These are phyloP conservation scores for Heliangelus exortis DNA, from an alignment of 2,797 vertebrate species.

Conservation along the genomic window DNA sequence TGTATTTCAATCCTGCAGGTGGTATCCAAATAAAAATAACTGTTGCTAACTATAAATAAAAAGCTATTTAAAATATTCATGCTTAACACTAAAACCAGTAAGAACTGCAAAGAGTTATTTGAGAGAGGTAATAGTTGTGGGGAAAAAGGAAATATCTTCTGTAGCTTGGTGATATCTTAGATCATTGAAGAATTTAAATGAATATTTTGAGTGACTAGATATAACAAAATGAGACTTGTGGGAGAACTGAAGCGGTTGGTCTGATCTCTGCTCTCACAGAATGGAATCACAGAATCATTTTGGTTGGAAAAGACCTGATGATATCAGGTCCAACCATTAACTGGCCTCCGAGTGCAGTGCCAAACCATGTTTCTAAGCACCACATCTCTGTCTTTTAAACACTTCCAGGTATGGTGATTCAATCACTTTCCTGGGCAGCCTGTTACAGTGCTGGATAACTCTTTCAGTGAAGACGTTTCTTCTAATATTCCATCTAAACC, in stretches of 20 bases:
- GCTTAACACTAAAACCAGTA: not conserved
- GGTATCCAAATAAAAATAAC: not conserved
- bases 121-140: not conserved
- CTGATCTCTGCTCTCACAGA: not conserved
- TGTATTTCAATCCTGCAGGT: not conserved
- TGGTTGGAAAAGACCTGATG: too few species aligned
- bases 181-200: not conserved
- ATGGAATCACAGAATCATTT: too few species aligned
- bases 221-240: not conserved
- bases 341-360: too few species aligned
- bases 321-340: too few species aligned
- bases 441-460: too few species aligned
- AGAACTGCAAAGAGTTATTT: not conserved
- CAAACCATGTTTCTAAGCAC: too few species aligned
- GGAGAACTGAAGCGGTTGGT: not conserved
- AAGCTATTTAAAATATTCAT: not conserved
- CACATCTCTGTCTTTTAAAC: too few species aligned
- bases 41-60: not conserved
- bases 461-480: too few species aligned
- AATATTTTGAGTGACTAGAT: not conserved
- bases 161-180: not conserved
- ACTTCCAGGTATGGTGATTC: too few species aligned
- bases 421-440: too few species aligned
- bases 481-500: too few species aligned
- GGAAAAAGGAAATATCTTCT: not conserved